Conservation (phyloP, 53 echinoderm and acorn worm species). For the Stichopus horrens region DNA sequence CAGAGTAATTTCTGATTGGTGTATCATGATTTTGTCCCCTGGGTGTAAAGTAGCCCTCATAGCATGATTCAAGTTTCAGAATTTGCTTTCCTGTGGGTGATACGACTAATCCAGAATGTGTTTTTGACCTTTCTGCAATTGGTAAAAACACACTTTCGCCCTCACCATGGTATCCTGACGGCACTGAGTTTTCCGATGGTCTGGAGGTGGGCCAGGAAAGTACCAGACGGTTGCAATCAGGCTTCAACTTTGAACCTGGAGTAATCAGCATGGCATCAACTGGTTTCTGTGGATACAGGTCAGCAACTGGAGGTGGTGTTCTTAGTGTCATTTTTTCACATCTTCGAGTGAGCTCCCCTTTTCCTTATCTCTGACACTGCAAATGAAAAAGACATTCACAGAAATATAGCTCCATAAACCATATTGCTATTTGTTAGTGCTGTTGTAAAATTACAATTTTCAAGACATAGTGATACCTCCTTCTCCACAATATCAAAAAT, state of each 20-base stretch:
- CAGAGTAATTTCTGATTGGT: background rate
- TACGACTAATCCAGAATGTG: conserved; percentile 40
- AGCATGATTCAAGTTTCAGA: conserved; percentile 38
- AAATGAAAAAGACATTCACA: too few relatives aligned
- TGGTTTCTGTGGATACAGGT: background rate
- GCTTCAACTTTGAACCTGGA: conserved; percentile 2
- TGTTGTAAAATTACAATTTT: too few relatives aligned
- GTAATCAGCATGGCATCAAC: conserved; percentile 15
- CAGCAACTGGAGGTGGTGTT: conserved; percentile 25
- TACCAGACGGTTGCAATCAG: conserved; percentile 21
- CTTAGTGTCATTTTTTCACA: too few relatives aligned
- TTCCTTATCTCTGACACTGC: too few relatives aligned
- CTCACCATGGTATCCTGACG: background rate
- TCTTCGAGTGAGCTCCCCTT: too few relatives aligned
- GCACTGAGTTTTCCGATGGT: background rate
- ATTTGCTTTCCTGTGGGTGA: conserved; percentile 58
- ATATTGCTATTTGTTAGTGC: too few relatives aligned
- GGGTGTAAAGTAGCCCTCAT: conserved; percentile 18
- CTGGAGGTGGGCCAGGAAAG: background rate
- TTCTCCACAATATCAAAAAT: too few relatives aligned
- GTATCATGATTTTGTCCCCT: background rate
- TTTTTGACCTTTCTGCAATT: conserved; percentile 13
- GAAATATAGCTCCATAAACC: too few relatives aligned
- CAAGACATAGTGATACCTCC: too few relatives aligned
- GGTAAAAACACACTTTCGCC: background rate